phyloP scores from a whole-genome alignment of 2,797 vertebrate genomes.

The Denticeps clupeoides region DNA sequence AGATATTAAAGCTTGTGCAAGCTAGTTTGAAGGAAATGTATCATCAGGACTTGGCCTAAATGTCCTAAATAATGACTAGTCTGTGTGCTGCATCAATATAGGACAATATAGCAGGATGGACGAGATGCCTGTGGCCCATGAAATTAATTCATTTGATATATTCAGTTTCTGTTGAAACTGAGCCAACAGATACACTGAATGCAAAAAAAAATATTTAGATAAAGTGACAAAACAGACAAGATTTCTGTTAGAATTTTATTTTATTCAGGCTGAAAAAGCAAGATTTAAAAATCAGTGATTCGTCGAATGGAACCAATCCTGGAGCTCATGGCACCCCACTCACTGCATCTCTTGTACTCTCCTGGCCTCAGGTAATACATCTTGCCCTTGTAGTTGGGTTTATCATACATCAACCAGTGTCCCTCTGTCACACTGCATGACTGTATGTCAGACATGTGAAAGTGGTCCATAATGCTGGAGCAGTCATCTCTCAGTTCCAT shows the following conservation, averaged over 20 bases:
- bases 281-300: conserved; percentile 49
- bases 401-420: conserved; percentile 58
- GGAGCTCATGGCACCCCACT: conserved; percentile 47
- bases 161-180: no score
- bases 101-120: no score
- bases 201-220: no score
- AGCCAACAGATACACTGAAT: no score
- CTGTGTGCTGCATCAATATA: no score
- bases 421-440: conserved; percentile 54
- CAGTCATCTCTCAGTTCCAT: conserved; percentile 51
- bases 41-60: no score
- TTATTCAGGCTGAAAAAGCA: conserved; percentile 6
- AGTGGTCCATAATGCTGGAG: conserved; percentile 44
- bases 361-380: conserved; percentile 52
- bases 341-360: conserved; percentile 44
- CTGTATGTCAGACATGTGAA: conserved; percentile 46
- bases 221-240: conserved; percentile 38
- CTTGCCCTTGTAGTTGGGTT: conserved; percentile 48
- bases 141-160: no score
- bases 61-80: no score
- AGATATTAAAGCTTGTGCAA: no score
- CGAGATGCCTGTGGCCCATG: no score
- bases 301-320: conserved; percentile 50
- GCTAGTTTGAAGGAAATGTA: no score
- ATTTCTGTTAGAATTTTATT: background rate